phyloP scores from a whole-genome alignment of 2,797 vertebrate species.

The Falco rusticolus region DNA sequence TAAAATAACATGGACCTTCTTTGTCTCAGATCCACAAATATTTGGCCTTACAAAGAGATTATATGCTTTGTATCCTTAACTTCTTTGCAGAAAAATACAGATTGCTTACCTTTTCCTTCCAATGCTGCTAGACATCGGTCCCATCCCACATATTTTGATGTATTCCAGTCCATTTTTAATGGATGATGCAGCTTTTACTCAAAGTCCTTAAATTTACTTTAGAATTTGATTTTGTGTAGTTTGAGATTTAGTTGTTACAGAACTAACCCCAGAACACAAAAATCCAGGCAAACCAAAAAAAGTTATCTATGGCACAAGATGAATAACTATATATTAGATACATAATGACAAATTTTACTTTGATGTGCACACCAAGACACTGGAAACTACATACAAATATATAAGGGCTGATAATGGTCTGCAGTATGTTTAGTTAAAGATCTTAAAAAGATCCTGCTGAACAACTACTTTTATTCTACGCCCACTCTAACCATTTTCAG shows the following conservation, averaged over 20 bases:
- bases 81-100: not conserved
- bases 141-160: not conserved
- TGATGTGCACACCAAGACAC: not conserved
- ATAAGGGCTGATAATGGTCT: not conserved
- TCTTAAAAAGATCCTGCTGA: not conserved
- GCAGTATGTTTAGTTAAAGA: not conserved
- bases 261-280: not conserved
- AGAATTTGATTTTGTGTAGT: not conserved
- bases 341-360: not conserved
- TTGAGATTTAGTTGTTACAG: not conserved
- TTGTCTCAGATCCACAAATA: conserved; percentile 91
- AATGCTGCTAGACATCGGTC: not conserved
- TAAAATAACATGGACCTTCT: conserved; percentile 92
- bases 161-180: not conserved
- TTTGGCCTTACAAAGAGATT: conserved; percentile 84
- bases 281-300: not conserved
- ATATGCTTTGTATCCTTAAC: not conserved
- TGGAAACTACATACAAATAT: not conserved
- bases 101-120: not conserved
- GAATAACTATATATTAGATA: not conserved
- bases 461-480: not conserved
- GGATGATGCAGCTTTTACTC: not conserved
- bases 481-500: not conserved
- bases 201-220: not conserved
- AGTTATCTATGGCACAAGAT: not conserved